phyloP scores from a whole-genome alignment of 92 coral and sea anemone genomes.

The Palythoa heliodiscus region DNA sequence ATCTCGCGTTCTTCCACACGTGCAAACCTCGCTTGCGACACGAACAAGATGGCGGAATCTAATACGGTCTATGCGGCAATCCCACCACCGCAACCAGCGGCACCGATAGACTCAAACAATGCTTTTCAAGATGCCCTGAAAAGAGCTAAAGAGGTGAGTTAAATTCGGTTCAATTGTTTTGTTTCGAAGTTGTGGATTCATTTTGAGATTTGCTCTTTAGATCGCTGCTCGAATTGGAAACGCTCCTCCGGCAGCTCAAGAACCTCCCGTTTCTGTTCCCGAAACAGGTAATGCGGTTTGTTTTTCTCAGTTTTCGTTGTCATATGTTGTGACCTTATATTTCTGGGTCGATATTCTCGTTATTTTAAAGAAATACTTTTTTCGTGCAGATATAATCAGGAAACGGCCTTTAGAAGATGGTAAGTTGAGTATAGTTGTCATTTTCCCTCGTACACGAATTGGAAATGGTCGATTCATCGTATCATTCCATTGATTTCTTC shows the following conservation, averaged over 20 bases:
- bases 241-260: slow-evolving; percentile 31
- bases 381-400: slow-evolving; percentile 1
- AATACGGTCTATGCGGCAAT: slow-evolving; percentile 39
- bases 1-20: slow-evolving; percentile 6
- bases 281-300: slow-evolving; percentile 29
- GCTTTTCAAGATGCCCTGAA: slow-evolving; percentile 42
- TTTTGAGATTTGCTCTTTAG: not conserved
- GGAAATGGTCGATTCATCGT: not conserved
- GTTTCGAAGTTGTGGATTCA: not conserved
- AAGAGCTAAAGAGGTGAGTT: slow-evolving; percentile 46
- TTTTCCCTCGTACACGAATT: not conserved
- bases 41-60: slow-evolving; percentile 39
- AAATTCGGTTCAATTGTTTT: not conserved
- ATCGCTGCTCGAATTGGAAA: slow-evolving; percentile 49
- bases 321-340: not conserved
- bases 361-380: not conserved
- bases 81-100: slow-evolving; percentile 44
- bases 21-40: slow-evolving; percentile 7
- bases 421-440: slow-evolving; percentile 7
- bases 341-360: not conserved
- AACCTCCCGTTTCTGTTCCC: not conserved
- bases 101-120: slow-evolving; percentile 38
- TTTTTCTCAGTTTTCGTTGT: not conserved
- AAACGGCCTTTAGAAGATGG: slow-evolving; percentile 23
- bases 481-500: too few relatives aligned